Percentiles rank a stretch among this genome's conserved stretches.
Evolutionary conservation across 2,113 vertebrate genomes (phyloP).

Genomic region (Pterophyllum scalare): DNA sequence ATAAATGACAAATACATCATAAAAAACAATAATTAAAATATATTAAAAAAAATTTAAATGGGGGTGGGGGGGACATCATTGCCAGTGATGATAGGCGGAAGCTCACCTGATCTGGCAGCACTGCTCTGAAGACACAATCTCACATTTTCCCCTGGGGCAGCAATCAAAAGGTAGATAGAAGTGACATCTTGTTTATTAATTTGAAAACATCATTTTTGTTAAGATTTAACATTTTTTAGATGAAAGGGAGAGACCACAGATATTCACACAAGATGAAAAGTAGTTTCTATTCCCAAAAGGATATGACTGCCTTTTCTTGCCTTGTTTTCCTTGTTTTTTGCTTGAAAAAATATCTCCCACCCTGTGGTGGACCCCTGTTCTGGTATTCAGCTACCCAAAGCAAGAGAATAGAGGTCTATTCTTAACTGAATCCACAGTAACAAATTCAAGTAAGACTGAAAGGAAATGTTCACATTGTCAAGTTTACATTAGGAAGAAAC

Average conservation of each 20-base stretch:
- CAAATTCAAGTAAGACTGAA: too few species aligned
- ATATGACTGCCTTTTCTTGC: not conserved
- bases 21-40: too few species aligned
- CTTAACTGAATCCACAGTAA: too few species aligned
- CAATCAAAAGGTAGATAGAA: not conserved
- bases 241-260: not conserved
- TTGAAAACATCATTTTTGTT: not conserved
- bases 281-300: not conserved
- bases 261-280: not conserved
- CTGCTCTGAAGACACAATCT: conserved; percentile 37
- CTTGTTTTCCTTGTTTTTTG: not conserved
- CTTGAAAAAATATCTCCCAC: too few species aligned
- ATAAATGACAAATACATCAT: too few species aligned
- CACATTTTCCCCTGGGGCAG: conserved; percentile 25
- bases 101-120: not conserved
- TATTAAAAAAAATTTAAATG: too few species aligned
- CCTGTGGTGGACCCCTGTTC: too few species aligned
- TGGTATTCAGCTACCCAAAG: too few species aligned
- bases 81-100: not conserved
- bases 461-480: too few species aligned
- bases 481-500: too few species aligned
- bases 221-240: not conserved
- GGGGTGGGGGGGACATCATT: too few species aligned
- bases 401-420: too few species aligned
- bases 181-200: not conserved